Evolutionary conservation across 1,140 invertebrate genomes (phyloP).

Genomic region (Scaptomyza montana): DNA sequence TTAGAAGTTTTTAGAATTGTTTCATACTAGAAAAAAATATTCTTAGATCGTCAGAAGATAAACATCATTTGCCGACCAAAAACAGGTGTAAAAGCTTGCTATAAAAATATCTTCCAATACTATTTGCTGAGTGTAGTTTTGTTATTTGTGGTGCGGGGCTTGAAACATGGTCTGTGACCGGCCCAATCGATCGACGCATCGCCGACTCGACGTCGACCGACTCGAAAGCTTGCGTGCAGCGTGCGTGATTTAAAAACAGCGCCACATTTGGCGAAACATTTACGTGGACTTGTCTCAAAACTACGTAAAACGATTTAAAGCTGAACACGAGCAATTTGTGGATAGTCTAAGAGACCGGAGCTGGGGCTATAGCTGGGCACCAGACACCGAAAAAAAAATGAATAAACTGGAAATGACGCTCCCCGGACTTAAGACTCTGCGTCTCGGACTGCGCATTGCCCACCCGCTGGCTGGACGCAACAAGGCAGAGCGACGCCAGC

Average conservation of each 20-base stretch:
- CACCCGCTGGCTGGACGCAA: constrained; percentile 35
- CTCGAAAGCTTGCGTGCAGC: constrained; percentile 44
- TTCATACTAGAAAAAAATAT: too few relatives aligned
- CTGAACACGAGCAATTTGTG: constrained; percentile 80
- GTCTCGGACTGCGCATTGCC: constrained; percentile 11
- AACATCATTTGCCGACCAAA: too few relatives aligned
- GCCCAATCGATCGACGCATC: constrained; percentile 63
- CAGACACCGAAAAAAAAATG: not conserved
- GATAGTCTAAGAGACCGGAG: constrained; percentile 45
- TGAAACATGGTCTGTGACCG: constrained; percentile 24
- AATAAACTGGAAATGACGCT: constrained; percentile 1
- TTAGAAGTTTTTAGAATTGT: too few relatives aligned
- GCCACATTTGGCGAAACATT: constrained; percentile 79
- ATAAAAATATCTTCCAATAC: not conserved
- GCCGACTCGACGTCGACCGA: constrained; percentile 1
- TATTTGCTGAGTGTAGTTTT: not conserved
- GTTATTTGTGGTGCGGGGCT: not conserved
- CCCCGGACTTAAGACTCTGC: not conserved
- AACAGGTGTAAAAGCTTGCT: too few relatives aligned
- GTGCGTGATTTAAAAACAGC: constrained; percentile 80
- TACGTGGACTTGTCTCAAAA: constrained; percentile 74
- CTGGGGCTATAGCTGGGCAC: not conserved
- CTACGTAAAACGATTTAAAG: constrained; percentile 81
- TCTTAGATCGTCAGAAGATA: too few relatives aligned
- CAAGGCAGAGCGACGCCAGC: constrained; percentile 27